Conservation (phyloP, 2,113 vertebrate genomes). For the Azemiops feae region DNA sequence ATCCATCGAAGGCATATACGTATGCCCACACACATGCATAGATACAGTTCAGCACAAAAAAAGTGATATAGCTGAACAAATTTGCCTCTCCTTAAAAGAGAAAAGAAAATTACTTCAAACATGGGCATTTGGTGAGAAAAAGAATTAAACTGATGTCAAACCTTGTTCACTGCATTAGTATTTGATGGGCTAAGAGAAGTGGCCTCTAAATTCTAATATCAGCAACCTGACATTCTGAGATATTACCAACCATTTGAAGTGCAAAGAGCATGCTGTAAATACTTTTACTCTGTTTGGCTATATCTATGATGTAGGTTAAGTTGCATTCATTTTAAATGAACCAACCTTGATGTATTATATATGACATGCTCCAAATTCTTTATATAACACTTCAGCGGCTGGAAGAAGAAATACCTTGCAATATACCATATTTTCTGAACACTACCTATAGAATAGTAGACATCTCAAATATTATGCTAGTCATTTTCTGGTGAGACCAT, state of each 20-base stretch:
- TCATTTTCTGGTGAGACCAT: not conserved
- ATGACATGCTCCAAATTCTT: conserved; percentile 16
- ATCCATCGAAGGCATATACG: fast-evolving
- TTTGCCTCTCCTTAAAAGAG: not conserved
- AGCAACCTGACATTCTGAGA: not conserved
- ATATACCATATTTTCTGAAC: not conserved
- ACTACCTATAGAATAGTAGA: conserved; percentile 19
- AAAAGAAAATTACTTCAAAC: not conserved
- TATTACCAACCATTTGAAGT: not conserved
- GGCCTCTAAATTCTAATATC: not conserved
- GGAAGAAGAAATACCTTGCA: conserved; percentile 9
- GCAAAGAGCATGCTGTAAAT: conserved; percentile 17
- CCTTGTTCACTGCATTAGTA: not conserved
- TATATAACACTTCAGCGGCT: not conserved
- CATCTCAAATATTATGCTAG: not conserved
- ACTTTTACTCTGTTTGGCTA: conserved; percentile 10
- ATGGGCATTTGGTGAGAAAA: not conserved
- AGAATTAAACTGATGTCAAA: not conserved
- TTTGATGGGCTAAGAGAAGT: not conserved
- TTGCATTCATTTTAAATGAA: conserved; percentile 29
- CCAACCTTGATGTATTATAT: conserved; percentile 13
- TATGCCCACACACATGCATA: not conserved
- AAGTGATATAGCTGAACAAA: not conserved
- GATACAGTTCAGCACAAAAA: too few relatives aligned
- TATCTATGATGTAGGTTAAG: conserved; percentile 9